Percentiles rank a stretch among this genome's conserved stretches.
phyloP scores from a whole-genome alignment of 2,888 invertebrate species.

The Tetragonisca angustula region DNA sequence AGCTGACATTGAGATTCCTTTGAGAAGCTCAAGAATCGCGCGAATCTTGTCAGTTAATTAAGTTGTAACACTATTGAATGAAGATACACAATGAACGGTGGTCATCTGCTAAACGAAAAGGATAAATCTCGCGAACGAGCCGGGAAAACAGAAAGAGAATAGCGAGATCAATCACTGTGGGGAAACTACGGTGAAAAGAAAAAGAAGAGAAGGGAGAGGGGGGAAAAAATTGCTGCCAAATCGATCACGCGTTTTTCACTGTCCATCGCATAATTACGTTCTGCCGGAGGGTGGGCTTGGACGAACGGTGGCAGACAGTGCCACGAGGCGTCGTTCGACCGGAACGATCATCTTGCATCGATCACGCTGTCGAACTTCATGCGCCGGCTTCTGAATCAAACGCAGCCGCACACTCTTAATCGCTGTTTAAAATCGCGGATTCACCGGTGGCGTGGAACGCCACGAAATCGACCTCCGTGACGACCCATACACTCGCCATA shows the following conservation, averaged over 20 bases:
- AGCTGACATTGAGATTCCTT: too few relatives aligned
- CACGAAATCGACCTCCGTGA: slow-evolving; percentile 22
- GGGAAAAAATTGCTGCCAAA: too few relatives aligned
- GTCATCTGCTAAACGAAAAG: too few relatives aligned
- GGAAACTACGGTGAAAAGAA: too few relatives aligned
- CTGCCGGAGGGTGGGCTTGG: background rate
- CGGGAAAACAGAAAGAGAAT: too few relatives aligned
- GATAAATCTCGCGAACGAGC: too few relatives aligned
- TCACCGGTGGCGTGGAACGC: background rate
- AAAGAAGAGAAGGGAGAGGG: background rate
- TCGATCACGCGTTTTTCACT: slow-evolving; percentile 4
- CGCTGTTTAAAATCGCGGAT: slow-evolving; percentile 12
- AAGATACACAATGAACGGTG: too few relatives aligned
- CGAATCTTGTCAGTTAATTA: too few relatives aligned
- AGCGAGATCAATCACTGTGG: too few relatives aligned
- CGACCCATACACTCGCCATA: slow-evolving; percentile 14
- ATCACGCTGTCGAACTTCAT: slow-evolving; percentile 6
- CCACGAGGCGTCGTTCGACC: slow-evolving; percentile 17
- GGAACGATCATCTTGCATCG: slow-evolving; percentile 25
- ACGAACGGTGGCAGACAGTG: slow-evolving; percentile 8
- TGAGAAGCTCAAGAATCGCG: too few relatives aligned
- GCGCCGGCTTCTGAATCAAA: slow-evolving; percentile 1
- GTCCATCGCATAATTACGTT: slow-evolving; percentile 3
- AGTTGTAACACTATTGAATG: too few relatives aligned
- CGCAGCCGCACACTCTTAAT: slow-evolving; percentile 23